A percentile compares a stretch with the other conserved stretches of the same genome.
phyloP scores from a whole-genome alignment of 2,113 vertebrate genomes.

The Casuarius casuarius region DNA sequence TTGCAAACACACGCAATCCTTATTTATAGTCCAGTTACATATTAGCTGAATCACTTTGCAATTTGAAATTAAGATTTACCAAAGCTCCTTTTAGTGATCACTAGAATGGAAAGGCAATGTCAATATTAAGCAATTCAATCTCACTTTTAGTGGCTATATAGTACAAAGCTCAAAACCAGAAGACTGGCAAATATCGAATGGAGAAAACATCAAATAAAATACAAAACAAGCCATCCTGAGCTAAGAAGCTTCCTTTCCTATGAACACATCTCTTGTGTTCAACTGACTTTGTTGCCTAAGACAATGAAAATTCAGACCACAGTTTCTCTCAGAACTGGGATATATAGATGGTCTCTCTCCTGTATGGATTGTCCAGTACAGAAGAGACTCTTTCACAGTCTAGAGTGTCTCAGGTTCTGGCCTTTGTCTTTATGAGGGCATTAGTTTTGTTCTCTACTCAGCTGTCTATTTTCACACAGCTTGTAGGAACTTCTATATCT shows the following conservation, averaged over 20 bases:
- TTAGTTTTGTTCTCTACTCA: neutral
- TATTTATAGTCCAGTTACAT: neutral
- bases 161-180: neutral
- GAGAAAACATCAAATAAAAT: neutral
- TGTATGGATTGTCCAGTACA: neutral
- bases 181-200: neutral
- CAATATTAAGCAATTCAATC: neutral
- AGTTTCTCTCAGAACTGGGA: neutral
- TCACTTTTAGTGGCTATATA: neutral
- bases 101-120: neutral
- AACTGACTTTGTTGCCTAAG: neutral
- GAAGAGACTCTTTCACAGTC: neutral
- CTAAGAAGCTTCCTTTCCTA: neutral
- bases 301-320: neutral
- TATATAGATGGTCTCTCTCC: neutral
- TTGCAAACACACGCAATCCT: neutral
- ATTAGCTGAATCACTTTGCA: neutral
- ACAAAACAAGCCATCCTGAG: neutral
- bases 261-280: neutral
- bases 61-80: neutral
- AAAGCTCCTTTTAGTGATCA: neutral
- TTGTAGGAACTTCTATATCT: neutral
- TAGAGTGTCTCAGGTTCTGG: neutral
- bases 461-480: neutral
- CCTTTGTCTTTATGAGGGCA: neutral